phyloP scores from a whole-genome alignment of 1,140 invertebrate genomes.

The Drosophila sp. region DNA sequence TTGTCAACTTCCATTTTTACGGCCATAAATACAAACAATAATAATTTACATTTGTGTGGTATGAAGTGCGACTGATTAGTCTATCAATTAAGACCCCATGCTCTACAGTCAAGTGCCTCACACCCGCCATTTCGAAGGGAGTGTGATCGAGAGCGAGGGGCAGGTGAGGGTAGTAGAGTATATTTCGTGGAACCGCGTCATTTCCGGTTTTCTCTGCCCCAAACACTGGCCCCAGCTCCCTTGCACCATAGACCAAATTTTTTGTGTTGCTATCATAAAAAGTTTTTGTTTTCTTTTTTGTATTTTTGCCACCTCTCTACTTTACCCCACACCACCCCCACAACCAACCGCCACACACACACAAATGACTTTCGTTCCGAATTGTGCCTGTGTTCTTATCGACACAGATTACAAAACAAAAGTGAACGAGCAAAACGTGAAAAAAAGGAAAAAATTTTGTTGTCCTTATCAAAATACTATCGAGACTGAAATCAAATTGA shows the following conservation, averaged over 20 bases:
- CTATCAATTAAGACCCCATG: conserved; percentile 54
- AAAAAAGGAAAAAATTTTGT: conserved; percentile 33
- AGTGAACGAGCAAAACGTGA: conserved; percentile 40
- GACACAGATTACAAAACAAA: conserved; percentile 20
- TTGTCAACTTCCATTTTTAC: conserved; percentile 14
- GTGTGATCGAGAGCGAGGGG: background rate
- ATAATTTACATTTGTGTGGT: conserved; percentile 39
- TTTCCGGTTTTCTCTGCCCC: conserved; percentile 58
- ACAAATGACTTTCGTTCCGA: conserved; percentile 60
- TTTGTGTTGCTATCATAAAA: conserved; percentile 30
- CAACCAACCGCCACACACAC: background rate
- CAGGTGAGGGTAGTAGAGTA: conserved; percentile 35
- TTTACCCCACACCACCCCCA: background rate
- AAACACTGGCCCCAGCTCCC: conserved; percentile 5
- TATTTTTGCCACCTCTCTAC: conserved; percentile 5
- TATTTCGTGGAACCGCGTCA: conserved; percentile 61
- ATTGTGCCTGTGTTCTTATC: conserved; percentile 53
- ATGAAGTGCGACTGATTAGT: conserved; percentile 57
- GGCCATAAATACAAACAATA: conserved; percentile 26
- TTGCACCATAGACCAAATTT: background rate
- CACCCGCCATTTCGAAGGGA: background rate
- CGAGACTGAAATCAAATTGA: conserved; percentile 70
- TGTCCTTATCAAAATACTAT: conserved; percentile 59
- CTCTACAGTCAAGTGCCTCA: conserved; percentile 18
- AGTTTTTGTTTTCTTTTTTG: conserved; percentile 14